Evolutionary conservation across 2,888 invertebrate genomes (phyloP).

Genomic region (Amiota mariae): DNA sequence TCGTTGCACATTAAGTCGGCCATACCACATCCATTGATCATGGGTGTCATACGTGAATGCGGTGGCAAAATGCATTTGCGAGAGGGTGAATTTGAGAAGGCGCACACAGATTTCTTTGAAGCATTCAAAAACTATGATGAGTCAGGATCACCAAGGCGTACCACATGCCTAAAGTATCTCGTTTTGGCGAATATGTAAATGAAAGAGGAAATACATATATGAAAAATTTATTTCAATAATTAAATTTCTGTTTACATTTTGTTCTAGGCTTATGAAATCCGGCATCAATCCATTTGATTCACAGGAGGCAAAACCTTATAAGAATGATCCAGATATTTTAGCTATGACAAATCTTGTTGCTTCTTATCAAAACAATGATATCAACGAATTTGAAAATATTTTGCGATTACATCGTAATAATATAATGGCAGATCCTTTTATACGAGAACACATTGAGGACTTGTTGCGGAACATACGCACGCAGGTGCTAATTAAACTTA

Average conservation of each 20-base stretch:
- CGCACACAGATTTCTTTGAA: constrained; percentile 99
- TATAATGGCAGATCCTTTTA: constrained; percentile 99
- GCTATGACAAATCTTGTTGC: constrained; percentile 99
- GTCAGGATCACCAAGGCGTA: constrained; percentile 95
- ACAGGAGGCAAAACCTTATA: constrained; percentile 99
- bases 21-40: constrained; percentile 99
- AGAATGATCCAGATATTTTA: constrained; percentile 98
- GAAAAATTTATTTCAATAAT: not conserved
- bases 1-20: constrained; percentile 99
- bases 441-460: constrained; percentile 98
- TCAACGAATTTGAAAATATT: constrained; percentile 97
- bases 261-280: constrained; percentile 94
- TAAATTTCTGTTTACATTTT: not conserved
- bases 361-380: constrained; percentile 98
- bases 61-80: constrained; percentile 99
- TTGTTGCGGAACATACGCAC: constrained; percentile 95
- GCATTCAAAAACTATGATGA: constrained; percentile 99
- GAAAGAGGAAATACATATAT: not conserved
- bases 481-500: constrained; percentile 96
- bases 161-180: constrained; percentile 97
- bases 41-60: constrained; percentile 99
- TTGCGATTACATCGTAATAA: constrained; percentile 93
- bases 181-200: constrained; percentile 98
- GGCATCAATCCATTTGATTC: constrained; percentile 99
- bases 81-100: constrained; percentile 98